A percentile compares a stretch with the other conserved stretches of the same genome.
These are phyloP conservation scores for Chaetoderma sp. DNA, from an alignment of 2,888 invertebrate genomes.

Conservation along the genomic window DNA sequence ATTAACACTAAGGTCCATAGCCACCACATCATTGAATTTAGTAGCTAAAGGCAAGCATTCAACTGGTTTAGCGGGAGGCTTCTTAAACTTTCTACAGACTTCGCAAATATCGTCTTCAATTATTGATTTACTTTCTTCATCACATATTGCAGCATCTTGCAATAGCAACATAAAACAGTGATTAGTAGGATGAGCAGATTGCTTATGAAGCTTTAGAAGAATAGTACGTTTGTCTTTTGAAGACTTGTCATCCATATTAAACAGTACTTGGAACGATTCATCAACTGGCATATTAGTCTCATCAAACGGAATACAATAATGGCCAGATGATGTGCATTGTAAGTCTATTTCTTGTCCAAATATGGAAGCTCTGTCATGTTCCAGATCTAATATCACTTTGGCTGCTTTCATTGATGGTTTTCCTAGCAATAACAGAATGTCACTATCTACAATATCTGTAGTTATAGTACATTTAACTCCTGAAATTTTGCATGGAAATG, in stretches of 20 bases:
- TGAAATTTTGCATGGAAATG: conserved; percentile 28
- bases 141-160: conserved; percentile 12
- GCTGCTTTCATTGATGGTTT: conserved; percentile 32
- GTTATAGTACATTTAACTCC: conserved; percentile 21
- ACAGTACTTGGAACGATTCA: background rate
- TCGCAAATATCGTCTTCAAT: conserved; percentile 1
- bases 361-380: conserved; percentile 34
- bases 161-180: conserved; percentile 7
- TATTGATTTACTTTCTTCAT: background rate
- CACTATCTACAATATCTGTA: conserved; percentile 30
- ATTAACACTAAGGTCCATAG: too few species aligned
- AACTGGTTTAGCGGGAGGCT: conserved; percentile 10
- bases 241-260: background rate
- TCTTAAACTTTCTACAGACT: conserved; percentile 3
- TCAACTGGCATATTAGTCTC: background rate
- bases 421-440: conserved; percentile 28
- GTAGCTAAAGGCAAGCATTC: conserved; percentile 7
- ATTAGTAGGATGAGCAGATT: conserved; percentile 4
- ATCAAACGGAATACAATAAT: conserved; percentile 35
- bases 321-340: conserved; percentile 29
- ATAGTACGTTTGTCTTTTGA: background rate
- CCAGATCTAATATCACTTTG: conserved; percentile 31
- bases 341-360: conserved; percentile 29
- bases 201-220: conserved; percentile 2
- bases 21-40: too few species aligned